A percentile compares a stretch with the other conserved stretches of the same genome.
Evolutionary conservation across 2,888 invertebrate genomes (phyloP).

Genomic region (Onthophagus sagittarius): DNA sequence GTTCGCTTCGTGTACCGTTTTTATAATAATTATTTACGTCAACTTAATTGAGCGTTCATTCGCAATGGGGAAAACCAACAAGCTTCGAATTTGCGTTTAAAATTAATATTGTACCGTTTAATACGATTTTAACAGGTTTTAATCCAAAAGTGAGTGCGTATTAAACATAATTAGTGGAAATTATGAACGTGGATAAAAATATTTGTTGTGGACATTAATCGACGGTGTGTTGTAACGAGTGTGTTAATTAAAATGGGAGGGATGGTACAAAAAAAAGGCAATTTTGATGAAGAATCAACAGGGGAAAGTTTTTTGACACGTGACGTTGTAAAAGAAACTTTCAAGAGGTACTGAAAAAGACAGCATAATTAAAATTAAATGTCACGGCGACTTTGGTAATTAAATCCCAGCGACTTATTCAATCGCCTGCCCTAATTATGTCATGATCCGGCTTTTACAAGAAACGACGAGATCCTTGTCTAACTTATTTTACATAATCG

Average conservation of each 20-base stretch:
- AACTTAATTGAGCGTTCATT: background rate
- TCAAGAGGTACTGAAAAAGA: background rate
- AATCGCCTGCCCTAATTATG: background rate
- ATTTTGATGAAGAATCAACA: too few relatives aligned
- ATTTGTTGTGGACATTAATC: background rate
- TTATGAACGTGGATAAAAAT: background rate
- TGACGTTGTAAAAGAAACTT: background rate
- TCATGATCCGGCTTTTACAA: background rate
- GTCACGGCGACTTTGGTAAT: background rate
- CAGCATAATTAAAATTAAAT: background rate
- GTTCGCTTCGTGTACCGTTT: background rate
- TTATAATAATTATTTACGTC: background rate
- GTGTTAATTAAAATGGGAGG: too few relatives aligned
- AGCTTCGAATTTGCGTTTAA: background rate
- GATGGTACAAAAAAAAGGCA: too few relatives aligned
- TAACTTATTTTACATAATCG: background rate
- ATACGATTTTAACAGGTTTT: background rate
- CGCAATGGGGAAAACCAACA: background rate
- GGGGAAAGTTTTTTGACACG: background rate
- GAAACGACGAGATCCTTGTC: background rate
- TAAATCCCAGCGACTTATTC: background rate
- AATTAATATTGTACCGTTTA: background rate
- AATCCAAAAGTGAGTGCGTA: background rate
- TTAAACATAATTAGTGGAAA: background rate
- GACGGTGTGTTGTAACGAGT: background rate